Conservation (phyloP, 2,113 vertebrate genomes). For the Callipepla californica region DNA sequence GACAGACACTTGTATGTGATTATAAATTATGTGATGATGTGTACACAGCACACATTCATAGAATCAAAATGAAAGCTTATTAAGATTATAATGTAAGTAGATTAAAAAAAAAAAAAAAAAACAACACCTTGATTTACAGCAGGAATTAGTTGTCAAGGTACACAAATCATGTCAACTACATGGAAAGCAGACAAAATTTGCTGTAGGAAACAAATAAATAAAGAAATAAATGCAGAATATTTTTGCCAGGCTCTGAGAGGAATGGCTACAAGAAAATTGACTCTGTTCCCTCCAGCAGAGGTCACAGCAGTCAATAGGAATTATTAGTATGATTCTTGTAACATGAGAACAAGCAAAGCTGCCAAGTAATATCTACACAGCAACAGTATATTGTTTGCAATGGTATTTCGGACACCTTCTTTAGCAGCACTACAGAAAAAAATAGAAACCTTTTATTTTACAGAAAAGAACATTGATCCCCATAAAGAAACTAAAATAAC, state of each 20-base stretch:
- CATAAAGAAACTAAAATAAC: not conserved
- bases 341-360: not conserved
- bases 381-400: not conserved
- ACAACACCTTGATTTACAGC: not conserved
- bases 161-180: slow-evolving; percentile 40
- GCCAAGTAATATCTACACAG: not conserved
- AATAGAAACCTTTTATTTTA: not conserved
- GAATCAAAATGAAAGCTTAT: not conserved
- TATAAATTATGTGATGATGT: not conserved
- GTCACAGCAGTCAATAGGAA: slow-evolving; percentile 46
- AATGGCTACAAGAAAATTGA: not conserved
- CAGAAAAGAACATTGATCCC: not conserved
- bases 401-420: not conserved
- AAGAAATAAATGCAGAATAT: not conserved
- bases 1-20: not conserved
- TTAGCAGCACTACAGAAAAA: not conserved
- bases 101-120: no score
- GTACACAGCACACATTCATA: not conserved
- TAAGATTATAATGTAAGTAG: not conserved
- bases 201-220: slow-evolving; percentile 31
- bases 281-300: slow-evolving; percentile 29
- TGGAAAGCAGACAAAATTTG: slow-evolving; percentile 9
- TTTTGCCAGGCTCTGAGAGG: not conserved
- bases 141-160: slow-evolving; percentile 8
- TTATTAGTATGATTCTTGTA: slow-evolving; percentile 35